Conservation (phyloP, 2,113 vertebrate genomes). For the Nycticorax nycticorax region DNA sequence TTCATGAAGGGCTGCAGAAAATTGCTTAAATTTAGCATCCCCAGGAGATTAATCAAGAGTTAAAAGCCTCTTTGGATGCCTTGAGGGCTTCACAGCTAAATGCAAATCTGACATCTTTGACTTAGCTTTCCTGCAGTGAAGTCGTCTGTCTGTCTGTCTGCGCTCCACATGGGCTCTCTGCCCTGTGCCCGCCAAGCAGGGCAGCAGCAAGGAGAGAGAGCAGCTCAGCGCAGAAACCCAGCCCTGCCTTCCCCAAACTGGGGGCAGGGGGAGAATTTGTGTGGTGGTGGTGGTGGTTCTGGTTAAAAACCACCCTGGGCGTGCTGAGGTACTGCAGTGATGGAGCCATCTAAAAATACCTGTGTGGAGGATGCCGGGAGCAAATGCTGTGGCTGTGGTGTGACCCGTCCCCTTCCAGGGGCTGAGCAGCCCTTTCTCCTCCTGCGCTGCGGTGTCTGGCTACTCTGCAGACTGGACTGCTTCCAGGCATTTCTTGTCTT, state of each 20-base stretch:
- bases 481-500: not conserved
- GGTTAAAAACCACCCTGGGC: not conserved
- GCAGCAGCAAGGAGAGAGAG: not conserved
- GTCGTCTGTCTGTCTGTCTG: not conserved
- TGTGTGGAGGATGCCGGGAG: fast-evolving
- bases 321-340: not conserved
- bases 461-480: not conserved
- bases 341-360: not conserved
- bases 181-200: not conserved
- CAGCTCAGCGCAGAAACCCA: not conserved
- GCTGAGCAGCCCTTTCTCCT: not conserved
- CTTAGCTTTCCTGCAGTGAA: not conserved
- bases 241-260: not conserved
- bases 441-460: not conserved
- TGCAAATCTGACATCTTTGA: not conserved
- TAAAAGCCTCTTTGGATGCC: not conserved
- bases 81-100: not conserved
- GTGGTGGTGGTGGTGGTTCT: not conserved
- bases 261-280: not conserved
- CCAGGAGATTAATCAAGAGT: not conserved
- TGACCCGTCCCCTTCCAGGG: not conserved
- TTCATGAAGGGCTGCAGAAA: not conserved
- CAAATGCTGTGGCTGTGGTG: not conserved
- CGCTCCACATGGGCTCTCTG: not conserved
- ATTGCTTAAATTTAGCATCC: not conserved